Evolutionary conservation across 2,888 invertebrate genomes (phyloP).

Genomic region (Parelbella ahira): DNA sequence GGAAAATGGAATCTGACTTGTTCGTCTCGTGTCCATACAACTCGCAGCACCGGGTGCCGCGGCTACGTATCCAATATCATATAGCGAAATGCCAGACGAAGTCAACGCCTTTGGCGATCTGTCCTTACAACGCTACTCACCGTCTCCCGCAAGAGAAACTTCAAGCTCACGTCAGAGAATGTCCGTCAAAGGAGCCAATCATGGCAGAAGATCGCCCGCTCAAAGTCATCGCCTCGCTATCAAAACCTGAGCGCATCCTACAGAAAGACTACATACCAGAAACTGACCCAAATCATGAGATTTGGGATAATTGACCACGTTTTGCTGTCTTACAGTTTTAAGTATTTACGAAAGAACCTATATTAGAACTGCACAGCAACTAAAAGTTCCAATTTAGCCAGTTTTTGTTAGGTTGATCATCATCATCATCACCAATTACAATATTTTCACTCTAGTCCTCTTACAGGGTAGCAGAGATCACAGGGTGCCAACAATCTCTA

Average conservation of each 20-base stretch:
- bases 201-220: not conserved
- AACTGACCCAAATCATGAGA: constrained; percentile 2
- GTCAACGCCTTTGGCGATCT: not conserved
- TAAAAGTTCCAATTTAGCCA: too few species aligned
- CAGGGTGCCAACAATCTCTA: too few species aligned
- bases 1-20: not conserved
- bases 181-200: not conserved
- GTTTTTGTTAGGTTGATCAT: too few species aligned
- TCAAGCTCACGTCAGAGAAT: not conserved
- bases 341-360: too few species aligned
- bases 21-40: not conserved
- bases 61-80: not conserved
- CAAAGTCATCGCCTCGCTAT: not conserved
- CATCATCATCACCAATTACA: too few species aligned
- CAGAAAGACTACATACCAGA: not conserved
- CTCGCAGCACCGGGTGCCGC: not conserved
- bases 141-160: not conserved
- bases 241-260: constrained; percentile 1
- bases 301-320: constrained; percentile 2
- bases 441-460: too few species aligned
- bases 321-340: too few species aligned
- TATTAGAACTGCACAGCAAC: too few species aligned
- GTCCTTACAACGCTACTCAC: constrained; percentile 6
- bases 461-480: too few species aligned
- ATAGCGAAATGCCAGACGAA: constrained; percentile 1